A percentile compares a stretch with the other conserved stretches of the same genome.
Evolutionary conservation across 1,140 invertebrate genomes (phyloP).

Genomic region (Drosophila mauritiana): DNA sequence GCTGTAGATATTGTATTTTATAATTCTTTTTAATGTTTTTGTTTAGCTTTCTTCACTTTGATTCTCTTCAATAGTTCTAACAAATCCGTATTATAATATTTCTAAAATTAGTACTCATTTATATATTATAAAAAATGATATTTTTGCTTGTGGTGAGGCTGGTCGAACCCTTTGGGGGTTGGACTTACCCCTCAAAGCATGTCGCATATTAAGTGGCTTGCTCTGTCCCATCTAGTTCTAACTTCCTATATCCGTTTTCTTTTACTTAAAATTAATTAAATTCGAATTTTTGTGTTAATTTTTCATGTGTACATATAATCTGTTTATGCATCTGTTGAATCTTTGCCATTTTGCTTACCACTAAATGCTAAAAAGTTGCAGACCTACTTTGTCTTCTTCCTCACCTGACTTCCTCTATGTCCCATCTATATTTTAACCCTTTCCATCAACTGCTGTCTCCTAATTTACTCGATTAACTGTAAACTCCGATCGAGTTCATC

Average conservation of each 20-base stretch:
- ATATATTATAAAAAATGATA: slow-evolving; percentile 75
- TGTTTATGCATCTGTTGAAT: slow-evolving; percentile 43
- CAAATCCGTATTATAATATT: slow-evolving; percentile 71
- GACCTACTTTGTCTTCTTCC: slow-evolving; percentile 65
- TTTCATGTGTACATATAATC: slow-evolving; percentile 58
- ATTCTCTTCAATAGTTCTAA: slow-evolving; percentile 64
- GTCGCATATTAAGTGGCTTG: slow-evolving; percentile 44
- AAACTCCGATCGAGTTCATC: slow-evolving; percentile 51
- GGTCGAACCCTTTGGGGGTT: slow-evolving; percentile 41
- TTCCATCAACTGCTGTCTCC: slow-evolving; percentile 30
- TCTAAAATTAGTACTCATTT: slow-evolving; percentile 54
- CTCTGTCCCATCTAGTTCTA: slow-evolving; percentile 38
- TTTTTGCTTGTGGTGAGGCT: slow-evolving; percentile 59
- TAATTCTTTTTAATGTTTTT: slow-evolving; percentile 39
- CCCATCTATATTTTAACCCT: slow-evolving; percentile 33
- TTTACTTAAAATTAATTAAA: slow-evolving; percentile 76
- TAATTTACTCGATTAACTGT: slow-evolving; percentile 43
- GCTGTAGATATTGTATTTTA: slow-evolving; percentile 41
- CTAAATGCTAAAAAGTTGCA: slow-evolving; percentile 80
- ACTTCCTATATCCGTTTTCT: slow-evolving; percentile 46
- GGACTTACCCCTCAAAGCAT: slow-evolving; percentile 35
- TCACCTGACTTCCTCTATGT: slow-evolving; percentile 32
- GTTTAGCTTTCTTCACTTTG: slow-evolving; percentile 38
- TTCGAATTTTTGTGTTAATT: slow-evolving; percentile 80
- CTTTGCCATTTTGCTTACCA: slow-evolving; percentile 66